Base-by-base conservation (phyloP, 2,113 vertebrate species). In the Odocoileus virginianus region DNA sequence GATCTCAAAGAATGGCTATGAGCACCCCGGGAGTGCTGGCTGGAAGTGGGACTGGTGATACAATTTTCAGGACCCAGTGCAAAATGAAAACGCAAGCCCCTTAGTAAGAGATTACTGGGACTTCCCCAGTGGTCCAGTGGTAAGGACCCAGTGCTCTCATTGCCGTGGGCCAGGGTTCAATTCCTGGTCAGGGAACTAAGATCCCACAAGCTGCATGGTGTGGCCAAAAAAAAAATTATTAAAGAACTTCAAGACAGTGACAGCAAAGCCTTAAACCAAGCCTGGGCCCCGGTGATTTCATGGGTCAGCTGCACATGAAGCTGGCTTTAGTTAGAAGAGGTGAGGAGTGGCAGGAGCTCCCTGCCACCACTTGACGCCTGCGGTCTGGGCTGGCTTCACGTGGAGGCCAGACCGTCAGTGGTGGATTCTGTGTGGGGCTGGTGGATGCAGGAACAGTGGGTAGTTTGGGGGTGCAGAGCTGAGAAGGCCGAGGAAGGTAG, bases 251-350 rank as follows among this genome's bases (percentile, higher is more conserved):
- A 71, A 89, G 45, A 79, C 43, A 33, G 45, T 10, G 60, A 17
- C 9, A 10, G 78, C 36, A 40, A 58, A 67, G 11, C 40, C 1
- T 40, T 4, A 55, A 27, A 23, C 50, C 15, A 11, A 33, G 64
- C 30, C 4, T 1, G 16, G 19, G 19, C 11, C 54, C 47, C 0
- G 2, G 14, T 1, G 14, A 47, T 47, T 1, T 1, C 1, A 14
- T 0, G 3, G 64, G 55, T 2, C 23, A 0, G 6, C 0, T 1
- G 30, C 6, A 17, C 33, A 14, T 1, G 47, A 30, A 33, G 64
- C 36, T 9, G 47, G 64, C 19, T 83, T 19, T 25, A 25, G 33
- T 2, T 8, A 2, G 67, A 30, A 64, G 57, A 33, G n/a, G 23
- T 3, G 67, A 45, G 28, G 88, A 43, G n/a, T 17, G 7, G 36